Base-by-base conservation (phyloP, 2,113 vertebrate species). In the Mixornis gularis region DNA sequence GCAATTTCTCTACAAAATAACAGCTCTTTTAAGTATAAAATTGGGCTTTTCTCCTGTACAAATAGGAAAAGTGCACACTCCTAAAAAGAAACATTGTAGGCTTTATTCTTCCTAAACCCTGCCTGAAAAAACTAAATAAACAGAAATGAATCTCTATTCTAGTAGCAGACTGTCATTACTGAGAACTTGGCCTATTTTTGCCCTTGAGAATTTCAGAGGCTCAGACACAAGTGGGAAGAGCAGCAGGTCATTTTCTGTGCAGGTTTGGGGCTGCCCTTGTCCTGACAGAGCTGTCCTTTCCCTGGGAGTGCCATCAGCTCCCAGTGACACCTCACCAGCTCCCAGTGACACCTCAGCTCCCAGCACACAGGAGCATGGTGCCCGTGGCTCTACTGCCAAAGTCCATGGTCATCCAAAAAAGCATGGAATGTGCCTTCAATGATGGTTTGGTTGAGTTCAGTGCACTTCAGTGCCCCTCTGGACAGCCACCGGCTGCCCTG, bases 341-440 rank as follows among this genome's bases (percentile, higher is more conserved):
- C 27, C 49, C 29, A 48, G n/a, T 43, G 18, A 14, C 26, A 65
- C 8, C 12, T 13, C 52, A 30, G 30, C 32, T 36, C n/a, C n/a
- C n/a, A 25, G 56, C 56, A 36, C 56, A 59, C 3, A 6, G 0
- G 1, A 44, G 7, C 0, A 0, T 2, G 7, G 44, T 32, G 53
- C 17, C 43, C 3, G 0, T 9, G 32, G 68, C 30, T 38, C n/a
- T 21, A 11, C 38, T 79, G n/a, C 24, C 16, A 6, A 52, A 24
- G 21, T 12, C 65, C 41, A 12, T 1, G 7, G 2, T 13, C 18
- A 38, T 22, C 69, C 29, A 27, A 70, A 17, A 55, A 34, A 13
- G 4, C 3, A 6, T 4, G 32, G 26, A 1, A 20, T 0, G 0
- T 8, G 26, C 38, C 65, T 53, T 53, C 34, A 30, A 6, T 21